These are phyloP conservation scores for Apodemus agrarius DNA, from an alignment of 2,797 vertebrate species.

Conservation along the genomic window DNA sequence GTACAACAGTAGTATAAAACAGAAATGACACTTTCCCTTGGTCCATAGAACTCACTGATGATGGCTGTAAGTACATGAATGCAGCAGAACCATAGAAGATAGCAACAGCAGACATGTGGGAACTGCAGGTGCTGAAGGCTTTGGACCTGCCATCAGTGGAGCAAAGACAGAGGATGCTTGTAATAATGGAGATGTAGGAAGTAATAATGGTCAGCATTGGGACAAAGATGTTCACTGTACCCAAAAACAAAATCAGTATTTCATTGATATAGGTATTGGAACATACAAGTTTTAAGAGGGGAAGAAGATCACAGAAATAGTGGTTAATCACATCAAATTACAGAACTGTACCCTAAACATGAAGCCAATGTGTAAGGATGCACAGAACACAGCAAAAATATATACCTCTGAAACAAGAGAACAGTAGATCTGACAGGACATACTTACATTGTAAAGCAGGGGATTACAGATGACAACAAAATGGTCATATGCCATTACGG, in stretches of 20 bases:
- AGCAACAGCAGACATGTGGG: slow-evolving; percentile 6
- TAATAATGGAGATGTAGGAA: slow-evolving; percentile 37
- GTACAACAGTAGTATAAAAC: not conserved
- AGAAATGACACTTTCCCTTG: not conserved
- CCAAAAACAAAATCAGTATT: slow-evolving; percentile 1
- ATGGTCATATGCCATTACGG: not conserved
- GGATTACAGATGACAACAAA: not conserved
- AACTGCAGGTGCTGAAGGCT: slow-evolving; percentile 42
- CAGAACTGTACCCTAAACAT: slow-evolving; percentile 72
- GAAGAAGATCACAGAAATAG: slow-evolving; percentile 64
- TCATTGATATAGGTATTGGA: slow-evolving; percentile 57
- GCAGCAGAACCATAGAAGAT: slow-evolving; percentile 5
- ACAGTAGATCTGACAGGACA: not conserved
- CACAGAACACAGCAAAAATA: slow-evolving; percentile 11
- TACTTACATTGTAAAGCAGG: slow-evolving; percentile 37
- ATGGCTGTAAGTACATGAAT: not conserved
- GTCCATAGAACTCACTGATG: not conserved
- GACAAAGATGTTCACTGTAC: not conserved
- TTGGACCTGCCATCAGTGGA: not conserved
- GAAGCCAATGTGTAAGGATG: slow-evolving; percentile 49
- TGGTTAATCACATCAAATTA: slow-evolving; percentile 9
- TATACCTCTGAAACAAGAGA: not conserved
- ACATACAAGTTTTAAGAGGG: slow-evolving; percentile 42
- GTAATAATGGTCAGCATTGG: not conserved
- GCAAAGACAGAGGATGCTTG: not conserved